Conservation (phyloP, 2,113 vertebrate genomes). For the Casuarius casuarius region DNA sequence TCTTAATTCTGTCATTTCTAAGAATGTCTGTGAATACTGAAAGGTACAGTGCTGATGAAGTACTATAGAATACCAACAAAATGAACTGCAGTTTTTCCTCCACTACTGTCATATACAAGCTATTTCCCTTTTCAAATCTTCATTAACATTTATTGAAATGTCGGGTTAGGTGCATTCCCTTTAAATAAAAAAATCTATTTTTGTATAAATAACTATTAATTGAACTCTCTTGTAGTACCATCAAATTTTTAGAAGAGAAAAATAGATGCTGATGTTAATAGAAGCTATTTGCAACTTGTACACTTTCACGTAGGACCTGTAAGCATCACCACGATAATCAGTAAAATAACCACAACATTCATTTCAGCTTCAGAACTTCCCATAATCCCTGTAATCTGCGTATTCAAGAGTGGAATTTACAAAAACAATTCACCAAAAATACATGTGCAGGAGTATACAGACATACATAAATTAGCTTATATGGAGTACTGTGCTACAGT, state of each 20-base stretch:
- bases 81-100: neutral
- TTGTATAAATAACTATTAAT: neutral
- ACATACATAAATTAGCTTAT: neutral
- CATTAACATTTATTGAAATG: neutral
- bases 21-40: neutral
- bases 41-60: neutral
- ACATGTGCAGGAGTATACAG: neutral
- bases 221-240: neutral
- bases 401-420: neutral
- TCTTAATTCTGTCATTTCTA: neutral
- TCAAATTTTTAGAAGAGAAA: neutral
- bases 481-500: neutral
- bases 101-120: neutral
- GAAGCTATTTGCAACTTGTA: neutral
- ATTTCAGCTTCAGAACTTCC: neutral
- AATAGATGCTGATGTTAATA: neutral
- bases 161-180: neutral
- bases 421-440: neutral
- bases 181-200: neutral
- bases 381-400: fast-evolving
- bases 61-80: neutral
- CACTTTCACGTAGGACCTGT: neutral
- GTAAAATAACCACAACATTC: neutral
- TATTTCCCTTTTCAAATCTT: neutral
- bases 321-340: neutral